A percentile compares a stretch with the other conserved stretches of the same genome.
Evolutionary conservation across 2,797 vertebrate genomes (phyloP).

Genomic region (Natrix natrix): DNA sequence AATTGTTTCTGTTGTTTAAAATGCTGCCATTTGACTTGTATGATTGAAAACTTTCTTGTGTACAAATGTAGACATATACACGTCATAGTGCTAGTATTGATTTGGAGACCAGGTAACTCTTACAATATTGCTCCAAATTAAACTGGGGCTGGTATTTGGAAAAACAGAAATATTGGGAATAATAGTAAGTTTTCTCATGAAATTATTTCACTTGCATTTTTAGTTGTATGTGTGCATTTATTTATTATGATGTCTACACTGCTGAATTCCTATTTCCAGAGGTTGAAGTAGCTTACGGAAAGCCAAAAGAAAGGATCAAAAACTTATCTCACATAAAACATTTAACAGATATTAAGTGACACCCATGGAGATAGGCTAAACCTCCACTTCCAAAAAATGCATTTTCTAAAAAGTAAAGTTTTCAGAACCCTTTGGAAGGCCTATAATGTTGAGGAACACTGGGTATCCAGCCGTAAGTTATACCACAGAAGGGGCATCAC

Average conservation of each 20-base stretch:
- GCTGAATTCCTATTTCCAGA: background rate
- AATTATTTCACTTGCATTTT: background rate
- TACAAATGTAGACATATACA: background rate
- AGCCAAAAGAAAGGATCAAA: background rate
- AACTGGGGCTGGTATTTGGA: background rate
- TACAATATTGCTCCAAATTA: background rate
- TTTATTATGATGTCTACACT: background rate
- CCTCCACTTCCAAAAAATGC: background rate
- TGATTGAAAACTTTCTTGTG: fast-evolving
- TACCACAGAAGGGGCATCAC: background rate
- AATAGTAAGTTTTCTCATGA: background rate
- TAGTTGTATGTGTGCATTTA: background rate
- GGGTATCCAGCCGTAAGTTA: background rate
- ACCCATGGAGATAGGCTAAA: background rate
- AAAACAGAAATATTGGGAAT: background rate
- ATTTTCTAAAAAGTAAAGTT: background rate
- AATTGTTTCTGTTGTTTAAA: slow-evolving; percentile 14
- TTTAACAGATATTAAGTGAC: background rate
- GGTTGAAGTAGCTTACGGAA: background rate
- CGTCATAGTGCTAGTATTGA: background rate
- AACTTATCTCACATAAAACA: background rate
- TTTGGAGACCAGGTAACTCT: background rate
- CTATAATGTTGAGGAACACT: background rate
- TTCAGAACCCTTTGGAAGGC: background rate
- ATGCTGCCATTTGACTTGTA: slow-evolving; percentile 1